Conservation (phyloP, 2,113 vertebrate species). For the Orthochromis indermauri region DNA sequence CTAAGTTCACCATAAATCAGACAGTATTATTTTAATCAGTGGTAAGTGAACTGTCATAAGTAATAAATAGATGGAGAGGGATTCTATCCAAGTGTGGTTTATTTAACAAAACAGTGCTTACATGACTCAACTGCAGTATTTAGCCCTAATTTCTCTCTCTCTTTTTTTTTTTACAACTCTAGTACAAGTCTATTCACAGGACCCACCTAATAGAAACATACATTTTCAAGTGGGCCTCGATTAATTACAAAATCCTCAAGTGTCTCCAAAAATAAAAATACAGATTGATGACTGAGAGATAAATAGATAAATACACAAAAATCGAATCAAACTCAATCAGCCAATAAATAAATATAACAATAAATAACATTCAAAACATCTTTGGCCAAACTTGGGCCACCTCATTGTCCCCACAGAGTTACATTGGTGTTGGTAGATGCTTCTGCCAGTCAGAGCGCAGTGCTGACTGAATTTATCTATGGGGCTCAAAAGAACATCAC, state of each 20-base stretch:
- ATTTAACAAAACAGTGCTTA: slow-evolving; percentile 75
- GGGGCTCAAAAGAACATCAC: slow-evolving; percentile 8
- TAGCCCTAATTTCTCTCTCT: slow-evolving; percentile 65
- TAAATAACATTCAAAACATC: slow-evolving; percentile 75
- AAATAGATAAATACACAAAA: slow-evolving; percentile 76
- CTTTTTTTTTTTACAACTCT: slow-evolving; percentile 61
- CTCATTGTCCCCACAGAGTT: slow-evolving; percentile 16
- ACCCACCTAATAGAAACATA: slow-evolving; percentile 59
- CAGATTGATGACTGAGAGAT: slow-evolving; percentile 58
- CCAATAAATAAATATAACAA: slow-evolving; percentile 74
- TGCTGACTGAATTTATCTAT: not conserved
- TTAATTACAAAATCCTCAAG: slow-evolving; percentile 72
- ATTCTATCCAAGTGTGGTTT: slow-evolving; percentile 66
- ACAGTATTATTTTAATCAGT: not conserved
- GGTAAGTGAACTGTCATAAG: rapidly evolving
- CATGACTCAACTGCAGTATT: slow-evolving; percentile 71
- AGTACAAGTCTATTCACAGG: slow-evolving; percentile 74
- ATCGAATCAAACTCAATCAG: slow-evolving; percentile 40
- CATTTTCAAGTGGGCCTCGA: slow-evolving; percentile 56
- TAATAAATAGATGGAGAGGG: not conserved
- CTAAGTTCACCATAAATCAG: not conserved
- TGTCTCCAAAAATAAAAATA: slow-evolving; percentile 67
- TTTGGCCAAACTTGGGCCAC: slow-evolving; percentile 68
- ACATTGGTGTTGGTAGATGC: slow-evolving; percentile 7
- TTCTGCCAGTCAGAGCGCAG: not conserved